Evolutionary conservation across 1,140 invertebrate species (phyloP).

Genomic region (Pogonus chalceus): DNA sequence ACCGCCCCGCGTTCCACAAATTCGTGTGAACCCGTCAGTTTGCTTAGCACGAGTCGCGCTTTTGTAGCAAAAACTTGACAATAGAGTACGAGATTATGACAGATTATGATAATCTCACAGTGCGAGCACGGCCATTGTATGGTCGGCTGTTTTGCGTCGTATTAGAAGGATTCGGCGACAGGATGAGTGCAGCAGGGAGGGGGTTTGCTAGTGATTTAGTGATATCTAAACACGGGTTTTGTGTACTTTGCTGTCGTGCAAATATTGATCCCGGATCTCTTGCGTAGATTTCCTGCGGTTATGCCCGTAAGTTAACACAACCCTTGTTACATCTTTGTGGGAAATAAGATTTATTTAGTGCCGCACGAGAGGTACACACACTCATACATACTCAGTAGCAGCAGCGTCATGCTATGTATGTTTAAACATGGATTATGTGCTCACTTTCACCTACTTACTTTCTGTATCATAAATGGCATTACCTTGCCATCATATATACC

Average conservation of each 20-base stretch:
- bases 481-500: too few relatives aligned
- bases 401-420: not conserved
- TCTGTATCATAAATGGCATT: too few relatives aligned
- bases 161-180: not conserved
- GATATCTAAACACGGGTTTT: slow-evolving; percentile 4
- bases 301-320: slow-evolving; percentile 3
- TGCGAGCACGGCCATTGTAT: slow-evolving; percentile 3
- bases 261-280: slow-evolving; percentile 2
- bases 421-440: not conserved
- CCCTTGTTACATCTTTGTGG: not conserved
- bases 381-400: not conserved
- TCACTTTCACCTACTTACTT: not conserved
- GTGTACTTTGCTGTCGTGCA: slow-evolving; percentile 1
- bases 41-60: not conserved
- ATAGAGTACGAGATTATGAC: slow-evolving; percentile 14
- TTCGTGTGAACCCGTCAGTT: not conserved
- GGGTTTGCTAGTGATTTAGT: not conserved
- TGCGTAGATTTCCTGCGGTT: slow-evolving; percentile 1
- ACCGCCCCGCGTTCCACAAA: too few relatives aligned
- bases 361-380: not conserved
- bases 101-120: slow-evolving; percentile 16
- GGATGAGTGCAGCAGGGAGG: not conserved
- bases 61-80: slow-evolving; percentile 12
- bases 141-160: not conserved
- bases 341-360: not conserved